Conservation (phyloP, 1,140 invertebrate genomes). For the Pogonomyrmex californicus region DNA sequence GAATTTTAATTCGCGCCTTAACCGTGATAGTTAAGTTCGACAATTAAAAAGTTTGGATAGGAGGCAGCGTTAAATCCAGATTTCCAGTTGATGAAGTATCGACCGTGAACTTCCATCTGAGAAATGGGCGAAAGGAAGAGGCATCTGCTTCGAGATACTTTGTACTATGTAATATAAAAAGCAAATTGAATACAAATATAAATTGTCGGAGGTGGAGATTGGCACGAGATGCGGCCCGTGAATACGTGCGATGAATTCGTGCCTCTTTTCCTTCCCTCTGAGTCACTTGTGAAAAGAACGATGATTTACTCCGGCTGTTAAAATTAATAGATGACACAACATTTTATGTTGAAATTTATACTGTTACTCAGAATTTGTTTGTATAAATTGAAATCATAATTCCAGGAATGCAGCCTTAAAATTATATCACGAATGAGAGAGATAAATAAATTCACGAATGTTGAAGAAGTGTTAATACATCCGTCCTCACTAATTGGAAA, state of each 20-base stretch:
- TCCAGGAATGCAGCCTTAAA: neutral
- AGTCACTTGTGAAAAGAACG: neutral
- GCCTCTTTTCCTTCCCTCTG: neutral
- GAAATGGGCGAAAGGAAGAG: neutral
- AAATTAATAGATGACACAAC: neutral
- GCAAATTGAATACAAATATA: neutral
- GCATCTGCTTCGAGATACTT: neutral
- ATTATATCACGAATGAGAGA: neutral
- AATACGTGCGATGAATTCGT: neutral
- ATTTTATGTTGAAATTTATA: neutral
- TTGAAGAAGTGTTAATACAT: neutral
- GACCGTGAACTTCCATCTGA: neutral
- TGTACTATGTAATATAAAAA: neutral
- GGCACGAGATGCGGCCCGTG: neutral
- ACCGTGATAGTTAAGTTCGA: constrained; percentile 8
- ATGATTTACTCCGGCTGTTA: neutral
- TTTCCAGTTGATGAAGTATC: constrained; percentile 8
- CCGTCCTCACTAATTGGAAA: constrained; percentile 5
- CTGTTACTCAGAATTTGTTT: neutral
- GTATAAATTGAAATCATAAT: neutral
- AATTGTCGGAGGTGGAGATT: neutral
- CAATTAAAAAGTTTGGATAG: constrained; percentile 8
- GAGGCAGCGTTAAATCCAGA: neutral
- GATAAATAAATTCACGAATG: neutral
- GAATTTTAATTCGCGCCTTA: constrained; percentile 8